phyloP scores from a whole-genome alignment of 2,113 vertebrate species.

The Entelurus aequoreus region DNA sequence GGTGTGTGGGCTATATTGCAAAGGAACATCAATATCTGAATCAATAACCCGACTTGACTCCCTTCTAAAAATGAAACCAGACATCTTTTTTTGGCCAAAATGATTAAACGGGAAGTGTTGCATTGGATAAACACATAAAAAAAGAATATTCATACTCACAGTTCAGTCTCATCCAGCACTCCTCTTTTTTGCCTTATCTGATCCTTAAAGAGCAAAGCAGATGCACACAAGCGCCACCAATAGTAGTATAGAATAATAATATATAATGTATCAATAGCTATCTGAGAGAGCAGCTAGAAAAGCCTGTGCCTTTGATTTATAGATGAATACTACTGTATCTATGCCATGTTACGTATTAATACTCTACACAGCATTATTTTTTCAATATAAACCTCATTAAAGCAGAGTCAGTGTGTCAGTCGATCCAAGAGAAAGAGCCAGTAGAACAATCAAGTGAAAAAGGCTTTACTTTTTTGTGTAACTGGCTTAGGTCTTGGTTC shows the following conservation, averaged over 20 bases:
- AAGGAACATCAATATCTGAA: too few relatives aligned
- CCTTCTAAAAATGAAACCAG: slow-evolving; percentile 38
- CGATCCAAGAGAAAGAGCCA: slow-evolving; percentile 1
- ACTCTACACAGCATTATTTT: neutral
- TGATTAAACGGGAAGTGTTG: neutral
- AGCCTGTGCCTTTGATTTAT: too few relatives aligned
- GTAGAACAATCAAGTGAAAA: neutral
- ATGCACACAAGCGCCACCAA: slow-evolving; percentile 14
- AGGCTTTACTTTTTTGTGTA: slow-evolving; percentile 21
- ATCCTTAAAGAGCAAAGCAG: slow-evolving; percentile 38
- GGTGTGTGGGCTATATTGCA: too few relatives aligned
- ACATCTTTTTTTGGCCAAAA: slow-evolving; percentile 53
- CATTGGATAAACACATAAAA: slow-evolving; percentile 6
- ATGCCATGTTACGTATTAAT: neutral
- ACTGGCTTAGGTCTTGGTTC: slow-evolving; percentile 8
- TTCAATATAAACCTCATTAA: neutral
- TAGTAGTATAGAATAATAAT: neutral
- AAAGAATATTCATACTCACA: neutral
- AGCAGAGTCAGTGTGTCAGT: neutral
- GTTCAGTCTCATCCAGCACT: slow-evolving; percentile 12
- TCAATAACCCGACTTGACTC: neutral
- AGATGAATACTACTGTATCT: neutral
- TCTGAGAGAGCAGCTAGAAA: slow-evolving; percentile 40
- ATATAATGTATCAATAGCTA: slow-evolving; percentile 46
- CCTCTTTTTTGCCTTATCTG: slow-evolving; percentile 37